Evolutionary conservation across 2,113 vertebrate species (phyloP).

Genomic region (Phainopepla nitens): DNA sequence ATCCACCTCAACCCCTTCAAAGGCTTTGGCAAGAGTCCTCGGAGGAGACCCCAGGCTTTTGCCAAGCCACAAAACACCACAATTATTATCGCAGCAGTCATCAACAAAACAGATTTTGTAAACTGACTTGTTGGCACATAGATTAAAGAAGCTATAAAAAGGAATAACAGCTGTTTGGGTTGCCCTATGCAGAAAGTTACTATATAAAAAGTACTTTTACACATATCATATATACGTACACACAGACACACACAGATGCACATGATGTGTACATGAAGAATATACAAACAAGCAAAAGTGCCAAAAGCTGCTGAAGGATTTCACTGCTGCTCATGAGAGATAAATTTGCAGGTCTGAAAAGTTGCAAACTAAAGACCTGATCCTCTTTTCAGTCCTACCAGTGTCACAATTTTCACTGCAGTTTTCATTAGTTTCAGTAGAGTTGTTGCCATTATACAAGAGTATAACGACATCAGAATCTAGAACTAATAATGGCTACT

Average conservation of each 20-base stretch:
- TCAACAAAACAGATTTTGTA: constrained; percentile 87
- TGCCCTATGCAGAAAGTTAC: constrained; percentile 75
- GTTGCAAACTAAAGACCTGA: not conserved
- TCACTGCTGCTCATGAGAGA: not conserved
- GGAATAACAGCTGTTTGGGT: constrained; percentile 83
- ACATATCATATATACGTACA: constrained; percentile 62
- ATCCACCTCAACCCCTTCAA: constrained; percentile 84
- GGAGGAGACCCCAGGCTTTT: constrained; percentile 82
- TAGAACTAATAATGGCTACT: not conserved
- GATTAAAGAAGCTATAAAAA: constrained; percentile 86
- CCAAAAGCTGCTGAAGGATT: constrained; percentile 46
- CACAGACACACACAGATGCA: constrained; percentile 46
- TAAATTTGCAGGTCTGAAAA: constrained; percentile 27
- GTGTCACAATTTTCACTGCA: not conserved
- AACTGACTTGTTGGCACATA: constrained; percentile 85
- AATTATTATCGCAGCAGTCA: constrained; percentile 83
- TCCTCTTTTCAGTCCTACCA: not conserved
- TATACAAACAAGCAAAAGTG: constrained; percentile 41
- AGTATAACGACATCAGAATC: not conserved
- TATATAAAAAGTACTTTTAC: constrained; percentile 76
- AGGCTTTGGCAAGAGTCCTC: constrained; percentile 84
- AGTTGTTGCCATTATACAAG: not conserved
- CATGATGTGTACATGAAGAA: constrained; percentile 37
- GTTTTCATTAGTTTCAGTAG: not conserved
- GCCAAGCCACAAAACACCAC: constrained; percentile 87